These are phyloP conservation scores for Osmoderma eremita DNA, from an alignment of 2,888 invertebrate genomes.

Conservation along the genomic window DNA sequence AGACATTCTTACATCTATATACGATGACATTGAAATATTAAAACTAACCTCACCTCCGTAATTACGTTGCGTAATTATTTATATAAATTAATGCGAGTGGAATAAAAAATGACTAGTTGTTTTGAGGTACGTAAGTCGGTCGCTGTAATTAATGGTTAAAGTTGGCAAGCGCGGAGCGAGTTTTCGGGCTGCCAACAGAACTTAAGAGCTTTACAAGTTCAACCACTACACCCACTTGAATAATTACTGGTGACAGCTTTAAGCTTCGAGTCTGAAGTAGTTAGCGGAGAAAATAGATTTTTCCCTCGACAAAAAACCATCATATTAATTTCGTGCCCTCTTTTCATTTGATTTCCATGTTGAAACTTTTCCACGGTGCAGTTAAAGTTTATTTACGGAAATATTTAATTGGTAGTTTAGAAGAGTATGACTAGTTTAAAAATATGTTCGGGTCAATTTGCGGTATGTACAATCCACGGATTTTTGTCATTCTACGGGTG, in stretches of 20 bases:
- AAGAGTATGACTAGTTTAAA: too few relatives aligned
- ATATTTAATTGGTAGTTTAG: background rate
- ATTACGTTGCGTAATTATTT: constrained; percentile 39
- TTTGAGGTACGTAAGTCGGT: constrained; percentile 55
- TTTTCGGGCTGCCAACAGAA: constrained; percentile 57
- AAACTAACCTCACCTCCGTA: constrained; percentile 14
- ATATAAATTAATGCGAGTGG: constrained; percentile 38
- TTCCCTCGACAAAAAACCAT: constrained; percentile 26
- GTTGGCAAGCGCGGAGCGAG: constrained; percentile 57
- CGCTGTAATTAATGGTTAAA: constrained; percentile 61
- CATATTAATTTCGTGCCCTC: constrained; percentile 33
- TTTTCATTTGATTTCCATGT: constrained; percentile 27
- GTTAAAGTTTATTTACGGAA: constrained; percentile 9
- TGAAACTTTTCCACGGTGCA: constrained; percentile 19
- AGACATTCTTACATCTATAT: too few relatives aligned
- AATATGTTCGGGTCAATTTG: too few relatives aligned
- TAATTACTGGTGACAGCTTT: constrained; percentile 61
- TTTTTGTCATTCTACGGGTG: too few relatives aligned
- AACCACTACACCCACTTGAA: constrained; percentile 59
- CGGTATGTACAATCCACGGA: too few relatives aligned
- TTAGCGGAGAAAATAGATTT: constrained; percentile 58
- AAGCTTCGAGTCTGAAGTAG: constrained; percentile 56
- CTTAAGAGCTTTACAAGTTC: constrained; percentile 60
- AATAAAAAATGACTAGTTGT: constrained; percentile 48
- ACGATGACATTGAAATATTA: constrained; percentile 4